phyloP scores from a whole-genome alignment of 2,888 invertebrate genomes.

The Drosophila macrospina region DNA sequence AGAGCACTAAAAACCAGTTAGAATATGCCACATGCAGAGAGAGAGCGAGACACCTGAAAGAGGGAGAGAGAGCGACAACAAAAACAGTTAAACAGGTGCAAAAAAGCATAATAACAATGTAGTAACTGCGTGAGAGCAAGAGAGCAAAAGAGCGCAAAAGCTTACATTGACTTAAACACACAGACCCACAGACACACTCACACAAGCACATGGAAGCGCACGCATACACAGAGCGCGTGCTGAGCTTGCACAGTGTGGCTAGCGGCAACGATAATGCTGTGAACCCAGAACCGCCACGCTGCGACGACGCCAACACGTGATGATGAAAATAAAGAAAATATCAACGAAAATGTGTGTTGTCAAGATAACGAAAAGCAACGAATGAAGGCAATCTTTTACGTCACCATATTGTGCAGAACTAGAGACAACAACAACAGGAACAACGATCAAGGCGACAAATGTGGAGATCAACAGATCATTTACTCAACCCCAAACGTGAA shows the following conservation, averaged over 20 bases:
- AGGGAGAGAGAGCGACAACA: conserved; percentile 38
- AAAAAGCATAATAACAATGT: conserved; percentile 59
- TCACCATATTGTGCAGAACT: conserved; percentile 44
- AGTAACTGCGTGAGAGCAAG: conserved; percentile 20
- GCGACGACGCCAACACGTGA: conserved; percentile 64
- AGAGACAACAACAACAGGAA: conserved; percentile 20
- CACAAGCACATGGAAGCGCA: conserved; percentile 4
- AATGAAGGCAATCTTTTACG: conserved; percentile 73
- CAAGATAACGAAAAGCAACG: conserved; percentile 59
- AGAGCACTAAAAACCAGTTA: conserved; percentile 63
- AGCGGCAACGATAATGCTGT: conserved; percentile 21
- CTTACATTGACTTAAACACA: conserved; percentile 28
- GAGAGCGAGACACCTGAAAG: conserved; percentile 6
- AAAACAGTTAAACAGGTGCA: conserved; percentile 79
- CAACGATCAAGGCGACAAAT: conserved; percentile 55
- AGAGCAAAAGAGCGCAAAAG: conserved; percentile 41
- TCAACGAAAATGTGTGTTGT: conserved; percentile 43
- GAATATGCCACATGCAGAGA: conserved; percentile 43
- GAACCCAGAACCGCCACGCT: conserved; percentile 30
- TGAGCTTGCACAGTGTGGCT: conserved; percentile 57
- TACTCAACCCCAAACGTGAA: conserved; percentile 66
- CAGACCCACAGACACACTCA: too few species aligned
- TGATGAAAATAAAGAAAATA: conserved; percentile 30
- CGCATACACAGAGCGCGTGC: conserved; percentile 21
- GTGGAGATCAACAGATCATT: conserved; percentile 77